phyloP scores from a whole-genome alignment of 1,140 invertebrate genomes.

The Halesus radiatus region DNA sequence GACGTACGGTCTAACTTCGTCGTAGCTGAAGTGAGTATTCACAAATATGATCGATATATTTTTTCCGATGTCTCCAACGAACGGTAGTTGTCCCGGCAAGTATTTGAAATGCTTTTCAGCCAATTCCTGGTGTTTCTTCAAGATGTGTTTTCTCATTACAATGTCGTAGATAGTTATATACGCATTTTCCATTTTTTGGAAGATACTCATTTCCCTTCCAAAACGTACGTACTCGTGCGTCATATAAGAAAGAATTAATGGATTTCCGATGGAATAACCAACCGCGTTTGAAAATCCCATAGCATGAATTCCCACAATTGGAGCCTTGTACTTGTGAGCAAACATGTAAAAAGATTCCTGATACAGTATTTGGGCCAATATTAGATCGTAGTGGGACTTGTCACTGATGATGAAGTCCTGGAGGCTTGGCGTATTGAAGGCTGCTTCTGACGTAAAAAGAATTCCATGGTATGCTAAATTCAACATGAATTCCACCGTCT shows the following conservation, averaged over 20 bases:
- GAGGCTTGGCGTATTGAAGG: constrained; percentile 49
- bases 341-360: constrained; percentile 66
- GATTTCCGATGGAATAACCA: constrained; percentile 65
- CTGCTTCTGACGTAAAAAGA: constrained; percentile 36
- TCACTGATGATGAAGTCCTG: constrained; percentile 61
- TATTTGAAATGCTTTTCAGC: constrained; percentile 61
- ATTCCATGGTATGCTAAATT: too few species aligned
- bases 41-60: constrained; percentile 72
- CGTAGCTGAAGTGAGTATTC: constrained; percentile 68
- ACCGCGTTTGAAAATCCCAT: constrained; percentile 62
- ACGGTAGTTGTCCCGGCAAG: constrained; percentile 58
- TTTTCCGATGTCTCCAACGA: constrained; percentile 67
- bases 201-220: constrained; percentile 40
- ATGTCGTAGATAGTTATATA: constrained; percentile 49
- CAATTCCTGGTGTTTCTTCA: constrained; percentile 54
- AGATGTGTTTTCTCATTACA: constrained; percentile 40
- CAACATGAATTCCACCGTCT: too few species aligned
- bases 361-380: constrained; percentile 64
- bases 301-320: constrained; percentile 62
- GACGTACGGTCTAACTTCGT: constrained; percentile 66
- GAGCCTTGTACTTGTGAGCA: constrained; percentile 64
- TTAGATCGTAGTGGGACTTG: constrained; percentile 61
- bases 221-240: constrained; percentile 46
- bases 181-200: constrained; percentile 47
- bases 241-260: constrained; percentile 60